Conservation (phyloP, 2,797 vertebrate species). For the Parotocinclus haroldoi region DNA sequence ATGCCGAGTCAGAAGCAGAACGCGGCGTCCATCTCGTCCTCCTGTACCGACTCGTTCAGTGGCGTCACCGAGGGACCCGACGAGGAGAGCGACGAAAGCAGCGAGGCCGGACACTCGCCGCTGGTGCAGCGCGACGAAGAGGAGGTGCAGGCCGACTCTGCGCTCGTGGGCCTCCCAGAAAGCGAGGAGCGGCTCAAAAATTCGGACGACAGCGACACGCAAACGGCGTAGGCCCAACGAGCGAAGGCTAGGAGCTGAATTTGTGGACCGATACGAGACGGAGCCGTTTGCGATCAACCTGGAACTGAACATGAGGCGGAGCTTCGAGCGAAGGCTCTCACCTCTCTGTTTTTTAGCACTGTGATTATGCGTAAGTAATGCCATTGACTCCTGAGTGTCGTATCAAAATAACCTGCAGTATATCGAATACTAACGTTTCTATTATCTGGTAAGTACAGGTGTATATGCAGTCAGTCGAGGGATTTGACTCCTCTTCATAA, state of each 20-base stretch:
- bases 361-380: constrained; percentile 38
- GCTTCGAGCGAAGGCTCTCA: constrained; percentile 12
- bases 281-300: not conserved
- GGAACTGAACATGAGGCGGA: not conserved
- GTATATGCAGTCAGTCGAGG: too few species aligned
- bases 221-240: constrained; percentile 38
- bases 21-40: constrained; percentile 57
- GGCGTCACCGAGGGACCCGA: constrained; percentile 49
- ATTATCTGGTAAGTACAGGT: too few species aligned
- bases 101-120: constrained; percentile 63
- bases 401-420: too few species aligned
- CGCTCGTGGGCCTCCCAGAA: constrained; percentile 66
- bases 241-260: not conserved
- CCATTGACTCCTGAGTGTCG: not conserved
- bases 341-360: constrained; percentile 31
- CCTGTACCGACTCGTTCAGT: constrained; percentile 58
- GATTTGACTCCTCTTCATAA: too few species aligned
- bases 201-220: constrained; percentile 84
- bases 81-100: constrained; percentile 59
- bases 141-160: constrained; percentile 82
- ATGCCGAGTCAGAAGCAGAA: constrained; percentile 64
- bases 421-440: too few species aligned
- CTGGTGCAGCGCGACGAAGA: constrained; percentile 88
- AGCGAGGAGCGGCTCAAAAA: constrained; percentile 55
- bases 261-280: not conserved